phyloP scores from a whole-genome alignment of 2,797 vertebrate species.

The Echiichthys vipera region DNA sequence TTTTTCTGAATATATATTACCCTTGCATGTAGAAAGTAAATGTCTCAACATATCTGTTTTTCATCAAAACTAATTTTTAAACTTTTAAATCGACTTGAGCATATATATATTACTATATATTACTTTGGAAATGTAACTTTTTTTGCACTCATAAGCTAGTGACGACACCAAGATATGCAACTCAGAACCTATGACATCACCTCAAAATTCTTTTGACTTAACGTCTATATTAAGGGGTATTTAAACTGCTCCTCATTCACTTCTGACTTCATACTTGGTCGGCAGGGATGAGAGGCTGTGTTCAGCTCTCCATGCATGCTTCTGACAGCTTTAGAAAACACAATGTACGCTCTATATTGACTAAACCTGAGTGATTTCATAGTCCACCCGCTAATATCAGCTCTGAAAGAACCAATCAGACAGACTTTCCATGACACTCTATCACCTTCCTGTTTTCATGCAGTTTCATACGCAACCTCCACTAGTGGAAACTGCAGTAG shows the following conservation, averaged over 20 bases:
- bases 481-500: slow-evolving; percentile 51
- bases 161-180: background rate
- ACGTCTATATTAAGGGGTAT: background rate
- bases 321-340: slow-evolving; percentile 54
- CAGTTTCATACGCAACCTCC: slow-evolving; percentile 25
- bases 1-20: slow-evolving; percentile 12
- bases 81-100: background rate
- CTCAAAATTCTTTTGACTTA: background rate
- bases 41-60: background rate
- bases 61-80: slow-evolving; percentile 28
- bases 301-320: slow-evolving; percentile 54
- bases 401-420: slow-evolving; percentile 30
- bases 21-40: slow-evolving; percentile 9
- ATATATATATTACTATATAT: too few species aligned
- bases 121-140: too few species aligned
- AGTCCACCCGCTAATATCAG: slow-evolving; percentile 61
- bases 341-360: slow-evolving; percentile 46
- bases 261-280: slow-evolving; percentile 32
- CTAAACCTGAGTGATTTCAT: slow-evolving; percentile 62
- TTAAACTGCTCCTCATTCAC: slow-evolving; percentile 28
- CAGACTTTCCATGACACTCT: slow-evolving; percentile 75
- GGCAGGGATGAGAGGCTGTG: slow-evolving; percentile 16
- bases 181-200: slow-evolving; percentile 17
- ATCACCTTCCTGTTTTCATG: slow-evolving; percentile 74
- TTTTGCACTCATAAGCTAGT: background rate